phyloP scores from a whole-genome alignment of 1,140 invertebrate species.

The Drosophila micromelanica region DNA sequence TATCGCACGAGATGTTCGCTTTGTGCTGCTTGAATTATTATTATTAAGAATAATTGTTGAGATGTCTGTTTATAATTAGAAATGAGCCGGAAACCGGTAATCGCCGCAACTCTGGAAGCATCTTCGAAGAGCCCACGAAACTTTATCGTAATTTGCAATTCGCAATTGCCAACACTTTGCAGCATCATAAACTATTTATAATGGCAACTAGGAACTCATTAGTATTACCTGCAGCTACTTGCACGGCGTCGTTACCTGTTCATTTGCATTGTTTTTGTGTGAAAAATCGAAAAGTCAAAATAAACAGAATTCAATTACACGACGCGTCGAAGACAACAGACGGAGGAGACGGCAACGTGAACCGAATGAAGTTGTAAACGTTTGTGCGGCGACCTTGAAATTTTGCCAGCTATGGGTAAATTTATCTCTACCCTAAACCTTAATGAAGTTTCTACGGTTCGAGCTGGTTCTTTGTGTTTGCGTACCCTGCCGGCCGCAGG shows the following conservation, averaged over 20 bases:
- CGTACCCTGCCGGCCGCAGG: conserved; percentile 26
- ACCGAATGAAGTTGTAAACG: conserved; percentile 73
- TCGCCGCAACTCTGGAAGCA: conserved; percentile 31
- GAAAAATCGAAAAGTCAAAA: conserved; percentile 80
- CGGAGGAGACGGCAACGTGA: conserved; percentile 8
- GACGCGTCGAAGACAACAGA: conserved; percentile 1
- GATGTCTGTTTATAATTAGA: conserved; percentile 70
- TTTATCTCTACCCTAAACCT: conserved; percentile 35
- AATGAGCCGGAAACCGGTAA: conserved; percentile 75
- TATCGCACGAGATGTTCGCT: conserved; percentile 44
- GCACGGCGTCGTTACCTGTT: conserved; percentile 36
- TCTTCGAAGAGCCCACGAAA: conserved; percentile 18
- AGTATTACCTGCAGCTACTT: conserved; percentile 51
- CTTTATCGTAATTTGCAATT: conserved; percentile 6
- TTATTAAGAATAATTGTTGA: conserved; percentile 73
- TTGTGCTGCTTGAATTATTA: conserved; percentile 62
- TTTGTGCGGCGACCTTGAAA: conserved; percentile 57
- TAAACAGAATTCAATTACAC: conserved; percentile 74
- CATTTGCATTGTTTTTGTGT: conserved; percentile 56
- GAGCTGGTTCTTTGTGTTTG: conserved; percentile 23
- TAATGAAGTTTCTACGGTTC: conserved; percentile 44
- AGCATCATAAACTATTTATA: conserved; percentile 63
- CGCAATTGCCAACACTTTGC: conserved; percentile 40
- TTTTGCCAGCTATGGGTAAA: conserved; percentile 44
- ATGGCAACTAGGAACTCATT: conserved; percentile 69